Conservation (phyloP, 2,113 vertebrate species). For the Sula dactylatra region DNA sequence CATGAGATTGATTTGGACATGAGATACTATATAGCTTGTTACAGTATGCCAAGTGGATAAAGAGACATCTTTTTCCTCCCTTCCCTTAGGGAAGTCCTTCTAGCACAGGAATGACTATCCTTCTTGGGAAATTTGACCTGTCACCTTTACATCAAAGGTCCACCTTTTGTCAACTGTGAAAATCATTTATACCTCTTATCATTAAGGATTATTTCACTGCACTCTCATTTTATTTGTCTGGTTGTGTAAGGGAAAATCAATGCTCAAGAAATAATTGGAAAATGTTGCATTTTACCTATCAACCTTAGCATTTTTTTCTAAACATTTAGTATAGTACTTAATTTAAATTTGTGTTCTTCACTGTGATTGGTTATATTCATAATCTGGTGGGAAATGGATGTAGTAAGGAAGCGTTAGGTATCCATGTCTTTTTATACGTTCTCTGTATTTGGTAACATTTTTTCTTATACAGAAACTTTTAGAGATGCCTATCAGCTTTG, state of each 20-base stretch:
- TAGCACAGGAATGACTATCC: background rate
- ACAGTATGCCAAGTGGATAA: background rate
- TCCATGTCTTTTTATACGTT: background rate
- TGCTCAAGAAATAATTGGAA: background rate
- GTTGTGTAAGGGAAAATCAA: background rate
- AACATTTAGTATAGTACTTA: background rate
- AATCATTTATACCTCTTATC: background rate
- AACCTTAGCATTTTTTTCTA: background rate
- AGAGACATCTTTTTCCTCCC: background rate
- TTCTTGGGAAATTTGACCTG: background rate
- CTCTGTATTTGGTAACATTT: background rate
- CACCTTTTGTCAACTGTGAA: background rate
- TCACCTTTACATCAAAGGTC: background rate
- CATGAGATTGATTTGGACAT: background rate
- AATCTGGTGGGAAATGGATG: background rate
- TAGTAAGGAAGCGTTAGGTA: background rate
- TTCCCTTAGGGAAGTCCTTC: background rate
- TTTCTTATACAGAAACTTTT: background rate
- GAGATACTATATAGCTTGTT: background rate
- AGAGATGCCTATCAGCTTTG: background rate
- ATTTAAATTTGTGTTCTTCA: background rate
- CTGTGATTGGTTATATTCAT: background rate
- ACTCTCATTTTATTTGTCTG: background rate
- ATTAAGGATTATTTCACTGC: background rate
- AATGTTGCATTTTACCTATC: background rate